Evolutionary conservation across 2,797 vertebrate genomes (phyloP), one percentile per base, ranked within the genome.

Genomic region (Hyperoplus lanceolatus): DNA sequence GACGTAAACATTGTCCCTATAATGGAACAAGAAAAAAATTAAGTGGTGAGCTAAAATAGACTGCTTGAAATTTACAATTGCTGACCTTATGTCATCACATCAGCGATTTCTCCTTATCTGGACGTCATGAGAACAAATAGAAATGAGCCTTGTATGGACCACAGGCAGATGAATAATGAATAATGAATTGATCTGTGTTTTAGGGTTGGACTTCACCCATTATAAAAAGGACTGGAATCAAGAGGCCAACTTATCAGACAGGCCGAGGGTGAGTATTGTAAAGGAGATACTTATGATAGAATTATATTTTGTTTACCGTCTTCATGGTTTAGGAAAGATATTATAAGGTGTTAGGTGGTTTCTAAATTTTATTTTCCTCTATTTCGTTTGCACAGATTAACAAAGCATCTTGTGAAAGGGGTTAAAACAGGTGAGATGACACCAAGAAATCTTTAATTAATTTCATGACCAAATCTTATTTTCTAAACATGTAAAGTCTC

Each of bases 11-110:
- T 29, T 29, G 29, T 29, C 29, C 29, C 29, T 29, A 29, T 29
- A 29, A 29, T 29, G 29, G 2, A 2, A 29, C 29, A 29, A 29
- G 29, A 29, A 29, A 29, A 29, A 29, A 29, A 29, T 29, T 29
- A 29, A 29, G 29, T 29, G 39, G 10, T 38, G 41, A 21, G 29
- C 16, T 46, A 16, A 75, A 75, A 75, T 66, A 75, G 62, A 66
- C n/a, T n/a, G n/a, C n/a, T n/a, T n/a, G 39, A 75, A 59, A 67
- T 74, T 9, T 58, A 43, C 18, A 43, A 56, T 61, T 61, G 62
- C 12, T 51, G 46, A 58, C 45, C 38, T 51, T 46, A 42, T 66
- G 55, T 75, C 55, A 58, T 51, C 55, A 11, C 55, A 59, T 16
- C 46, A 60, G 16, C 15, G 60, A 4, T 16, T 16, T 54, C 21